Evolutionary conservation across 1,140 invertebrate species (phyloP).

Genomic region (Antheraea mylitta): DNA sequence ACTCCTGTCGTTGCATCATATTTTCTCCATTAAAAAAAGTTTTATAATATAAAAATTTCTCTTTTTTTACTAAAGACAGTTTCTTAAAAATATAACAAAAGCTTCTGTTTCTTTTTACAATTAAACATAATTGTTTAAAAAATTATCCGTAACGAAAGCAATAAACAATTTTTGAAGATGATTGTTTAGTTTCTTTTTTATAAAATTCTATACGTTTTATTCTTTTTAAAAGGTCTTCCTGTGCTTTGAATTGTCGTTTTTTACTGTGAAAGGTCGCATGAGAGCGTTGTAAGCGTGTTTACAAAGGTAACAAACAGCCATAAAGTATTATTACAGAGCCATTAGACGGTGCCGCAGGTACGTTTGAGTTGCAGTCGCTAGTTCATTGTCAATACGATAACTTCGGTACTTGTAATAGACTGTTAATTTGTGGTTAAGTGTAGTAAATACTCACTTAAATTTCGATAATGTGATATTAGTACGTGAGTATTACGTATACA

Average conservation of each 20-base stretch:
- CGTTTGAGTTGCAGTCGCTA: slow-evolving; percentile 44
- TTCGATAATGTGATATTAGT: background rate
- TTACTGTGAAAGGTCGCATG: slow-evolving; percentile 35
- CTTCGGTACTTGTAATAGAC: slow-evolving; percentile 59
- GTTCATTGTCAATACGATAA: slow-evolving; percentile 48
- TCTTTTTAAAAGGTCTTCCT: slow-evolving; percentile 44
- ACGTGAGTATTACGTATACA: background rate
- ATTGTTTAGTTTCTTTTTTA: background rate
- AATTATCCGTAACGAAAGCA: slow-evolving; percentile 11
- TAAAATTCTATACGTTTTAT: slow-evolving; percentile 33
- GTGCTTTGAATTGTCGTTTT: slow-evolving; percentile 57
- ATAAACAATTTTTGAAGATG: slow-evolving; percentile 21
- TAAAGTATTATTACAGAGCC: slow-evolving; percentile 70
- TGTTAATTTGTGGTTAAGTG: slow-evolving; percentile 49
- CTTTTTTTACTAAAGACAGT: background rate
- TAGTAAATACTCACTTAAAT: background rate
- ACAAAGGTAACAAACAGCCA: slow-evolving; percentile 66
- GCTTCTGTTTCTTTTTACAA: background rate
- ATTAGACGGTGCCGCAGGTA: slow-evolving; percentile 53
- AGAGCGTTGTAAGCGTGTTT: slow-evolving; percentile 63
- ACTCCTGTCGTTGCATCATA: slow-evolving; percentile 39
- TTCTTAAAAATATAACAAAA: background rate
- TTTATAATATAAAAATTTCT: background rate
- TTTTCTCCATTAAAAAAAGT: slow-evolving; percentile 54
- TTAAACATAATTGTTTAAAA: background rate